These are phyloP conservation scores for Phataginus tetradactyla DNA, from an alignment of 2,797 vertebrate species.

Conservation along the genomic window DNA sequence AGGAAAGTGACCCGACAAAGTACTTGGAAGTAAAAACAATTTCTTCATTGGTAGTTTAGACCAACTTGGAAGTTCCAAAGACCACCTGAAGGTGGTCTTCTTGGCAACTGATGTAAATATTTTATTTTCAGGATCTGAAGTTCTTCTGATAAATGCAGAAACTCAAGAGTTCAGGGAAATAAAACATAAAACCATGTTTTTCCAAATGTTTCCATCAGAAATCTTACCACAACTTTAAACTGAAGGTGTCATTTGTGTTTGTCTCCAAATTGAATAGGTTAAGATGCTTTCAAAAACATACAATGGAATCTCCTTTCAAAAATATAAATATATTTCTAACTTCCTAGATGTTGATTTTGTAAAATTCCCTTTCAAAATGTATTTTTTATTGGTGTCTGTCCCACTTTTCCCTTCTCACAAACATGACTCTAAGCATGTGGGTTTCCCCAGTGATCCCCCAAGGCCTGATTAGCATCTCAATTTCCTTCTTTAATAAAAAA, in stretches of 20 bases:
- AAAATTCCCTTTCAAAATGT: neutral
- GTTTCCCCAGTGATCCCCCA: slow-evolving; percentile 53
- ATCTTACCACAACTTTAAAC: neutral
- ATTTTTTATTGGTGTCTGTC: neutral
- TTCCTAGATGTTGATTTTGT: neutral
- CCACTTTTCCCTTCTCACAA: slow-evolving; percentile 14
- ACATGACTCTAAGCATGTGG: slow-evolving; percentile 8
- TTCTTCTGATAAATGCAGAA: neutral
- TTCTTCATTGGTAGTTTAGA: neutral
- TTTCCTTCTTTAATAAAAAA: slow-evolving; percentile 78
- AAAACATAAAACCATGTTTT: slow-evolving; percentile 37
- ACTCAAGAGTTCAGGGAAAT: slow-evolving; percentile 1
- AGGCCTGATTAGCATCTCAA: slow-evolving; percentile 67
- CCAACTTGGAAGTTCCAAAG: neutral
- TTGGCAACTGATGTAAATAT: neutral
- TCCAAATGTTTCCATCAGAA: slow-evolving; percentile 11
- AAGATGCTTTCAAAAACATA: neutral
- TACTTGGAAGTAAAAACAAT: neutral
- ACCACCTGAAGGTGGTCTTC: neutral
- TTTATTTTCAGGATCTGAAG: slow-evolving; percentile 13
- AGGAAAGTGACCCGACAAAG: neutral
- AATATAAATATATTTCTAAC: slow-evolving; percentile 18
- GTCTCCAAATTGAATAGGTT: neutral
- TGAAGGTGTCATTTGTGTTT: slow-evolving; percentile 1
- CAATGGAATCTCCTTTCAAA: neutral